These are phyloP conservation scores for Haemorhous mexicanus DNA, from an alignment of 2,113 vertebrate species.

Conservation along the genomic window DNA sequence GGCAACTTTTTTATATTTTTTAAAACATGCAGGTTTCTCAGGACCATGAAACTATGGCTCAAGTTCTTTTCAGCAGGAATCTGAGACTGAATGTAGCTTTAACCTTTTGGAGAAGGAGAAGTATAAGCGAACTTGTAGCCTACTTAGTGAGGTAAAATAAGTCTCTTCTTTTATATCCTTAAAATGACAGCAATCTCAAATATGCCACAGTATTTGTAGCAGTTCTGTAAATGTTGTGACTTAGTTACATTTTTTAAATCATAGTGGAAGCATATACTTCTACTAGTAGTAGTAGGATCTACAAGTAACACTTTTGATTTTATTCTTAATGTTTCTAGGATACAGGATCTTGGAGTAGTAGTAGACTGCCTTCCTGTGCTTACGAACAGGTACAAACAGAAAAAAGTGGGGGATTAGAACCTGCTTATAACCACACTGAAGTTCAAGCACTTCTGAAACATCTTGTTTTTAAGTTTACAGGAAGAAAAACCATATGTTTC, in stretches of 20 bases:
- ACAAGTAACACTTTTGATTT: not conserved
- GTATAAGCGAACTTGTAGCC: conserved; percentile 87
- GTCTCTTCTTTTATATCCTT: not conserved
- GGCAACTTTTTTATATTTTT: not conserved
- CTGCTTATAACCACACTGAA: not conserved
- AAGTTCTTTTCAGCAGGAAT: conserved; percentile 89
- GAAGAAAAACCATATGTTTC: conserved; percentile 82
- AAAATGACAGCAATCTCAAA: not conserved
- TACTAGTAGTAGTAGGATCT: not conserved
- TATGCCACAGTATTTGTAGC: not conserved
- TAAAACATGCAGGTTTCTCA: conserved; percentile 77
- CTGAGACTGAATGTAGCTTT: conserved; percentile 89
- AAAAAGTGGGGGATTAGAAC: not conserved
- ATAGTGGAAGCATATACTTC: not conserved
- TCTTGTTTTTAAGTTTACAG: conserved; percentile 80
- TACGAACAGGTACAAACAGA: conserved; percentile 83
- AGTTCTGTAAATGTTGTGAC: not conserved
- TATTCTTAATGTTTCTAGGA: conserved; percentile 70
- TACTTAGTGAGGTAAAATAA: conserved; percentile 88
- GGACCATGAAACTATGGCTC: conserved; percentile 87
- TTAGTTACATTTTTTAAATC: not conserved
- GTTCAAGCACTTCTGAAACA: conserved; percentile 39
- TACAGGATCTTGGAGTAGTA: conserved; percentile 88
- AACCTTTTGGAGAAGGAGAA: conserved; percentile 88
- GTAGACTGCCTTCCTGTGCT: conserved; percentile 92